Conservation (phyloP, 2,113 vertebrate species). For the Sceloporus undulatus region DNA sequence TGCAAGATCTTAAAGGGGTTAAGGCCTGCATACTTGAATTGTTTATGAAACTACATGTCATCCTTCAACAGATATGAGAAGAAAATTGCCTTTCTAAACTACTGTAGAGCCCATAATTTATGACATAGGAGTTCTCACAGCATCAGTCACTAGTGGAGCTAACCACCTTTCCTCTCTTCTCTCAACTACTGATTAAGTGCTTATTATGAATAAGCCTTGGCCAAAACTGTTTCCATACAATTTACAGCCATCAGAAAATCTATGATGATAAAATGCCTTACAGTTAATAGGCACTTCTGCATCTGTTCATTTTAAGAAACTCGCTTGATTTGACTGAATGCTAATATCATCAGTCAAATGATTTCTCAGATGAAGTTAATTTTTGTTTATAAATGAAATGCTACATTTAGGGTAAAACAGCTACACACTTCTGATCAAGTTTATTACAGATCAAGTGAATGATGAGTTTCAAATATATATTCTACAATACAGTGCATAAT, state of each 20-base stretch:
- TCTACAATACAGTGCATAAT: background rate
- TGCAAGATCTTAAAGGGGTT: background rate
- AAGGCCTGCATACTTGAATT: background rate
- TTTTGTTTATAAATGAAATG: slow-evolving; percentile 38
- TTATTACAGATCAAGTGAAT: slow-evolving; percentile 56
- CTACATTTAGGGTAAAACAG: slow-evolving; percentile 13
- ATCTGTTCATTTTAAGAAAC: slow-evolving; percentile 52
- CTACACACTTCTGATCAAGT: slow-evolving; percentile 29
- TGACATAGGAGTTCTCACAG: rapidly evolving
- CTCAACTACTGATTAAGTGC: slow-evolving; percentile 47
- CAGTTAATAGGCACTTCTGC: slow-evolving; percentile 43
- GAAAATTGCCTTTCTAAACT: slow-evolving; percentile 1
- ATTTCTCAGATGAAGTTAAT: slow-evolving; percentile 38
- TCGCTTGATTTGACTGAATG: slow-evolving; percentile 40
- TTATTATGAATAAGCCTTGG: slow-evolving; percentile 48
- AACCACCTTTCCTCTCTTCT: slow-evolving; percentile 40
- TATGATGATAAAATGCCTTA: slow-evolving; percentile 33
- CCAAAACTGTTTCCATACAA: slow-evolving; percentile 29
- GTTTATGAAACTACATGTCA: slow-evolving; percentile 4
- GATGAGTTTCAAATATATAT: slow-evolving; percentile 50
- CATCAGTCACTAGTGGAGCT: slow-evolving; percentile 54
- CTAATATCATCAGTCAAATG: slow-evolving; percentile 53
- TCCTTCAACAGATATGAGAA: slow-evolving; percentile 4
- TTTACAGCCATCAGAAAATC: slow-evolving; percentile 51
- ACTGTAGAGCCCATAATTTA: slow-evolving; percentile 28